phyloP scores from a whole-genome alignment of 2,113 vertebrate genomes.

The Mesembrinibis cayennensis region DNA sequence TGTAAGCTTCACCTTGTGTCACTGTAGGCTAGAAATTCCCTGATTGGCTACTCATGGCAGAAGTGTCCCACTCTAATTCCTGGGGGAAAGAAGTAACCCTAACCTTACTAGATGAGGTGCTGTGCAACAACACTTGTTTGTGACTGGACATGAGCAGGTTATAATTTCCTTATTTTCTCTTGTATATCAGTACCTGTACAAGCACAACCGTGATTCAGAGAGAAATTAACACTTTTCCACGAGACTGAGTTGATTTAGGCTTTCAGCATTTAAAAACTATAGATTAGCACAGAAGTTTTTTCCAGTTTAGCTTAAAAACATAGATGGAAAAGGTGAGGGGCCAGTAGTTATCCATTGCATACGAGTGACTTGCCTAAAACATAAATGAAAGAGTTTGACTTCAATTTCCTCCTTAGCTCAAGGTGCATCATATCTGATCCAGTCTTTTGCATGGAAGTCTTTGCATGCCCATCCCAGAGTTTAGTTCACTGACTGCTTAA shows the following conservation, averaged over 20 bases:
- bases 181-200: background rate
- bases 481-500: background rate
- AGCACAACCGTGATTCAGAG: background rate
- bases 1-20: background rate
- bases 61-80: background rate
- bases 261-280: background rate
- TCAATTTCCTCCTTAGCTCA: background rate
- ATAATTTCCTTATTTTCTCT: background rate
- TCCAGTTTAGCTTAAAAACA: background rate
- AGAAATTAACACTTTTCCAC: background rate
- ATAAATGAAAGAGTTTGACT: background rate
- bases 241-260: background rate
- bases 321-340: rapidly evolving
- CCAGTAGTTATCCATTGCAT: background rate
- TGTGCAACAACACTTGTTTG: background rate
- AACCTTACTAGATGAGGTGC: background rate
- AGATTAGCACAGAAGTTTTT: background rate
- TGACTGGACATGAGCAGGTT: background rate
- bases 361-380: background rate
- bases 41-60: background rate
- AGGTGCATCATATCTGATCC: background rate
- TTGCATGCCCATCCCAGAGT: background rate
- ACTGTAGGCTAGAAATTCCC: background rate
- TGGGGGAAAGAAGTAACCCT: background rate
- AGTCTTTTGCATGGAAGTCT: background rate